Base-by-base conservation (phyloP, 2,797 vertebrate genomes). In the Trachops cirrhosus region DNA sequence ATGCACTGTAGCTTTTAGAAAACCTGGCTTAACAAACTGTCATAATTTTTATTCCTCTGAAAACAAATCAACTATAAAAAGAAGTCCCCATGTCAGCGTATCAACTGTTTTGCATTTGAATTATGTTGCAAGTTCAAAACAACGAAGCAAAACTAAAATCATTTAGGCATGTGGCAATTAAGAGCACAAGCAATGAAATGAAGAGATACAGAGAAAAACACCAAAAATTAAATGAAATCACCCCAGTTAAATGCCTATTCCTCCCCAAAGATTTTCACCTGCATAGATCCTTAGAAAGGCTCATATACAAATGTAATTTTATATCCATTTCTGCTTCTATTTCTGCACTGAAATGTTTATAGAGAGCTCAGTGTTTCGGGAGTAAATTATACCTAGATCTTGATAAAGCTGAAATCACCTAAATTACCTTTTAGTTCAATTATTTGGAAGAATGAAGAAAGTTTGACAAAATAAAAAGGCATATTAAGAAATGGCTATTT, bases 161-260 rank as follows among this genome's bases (percentile, higher is more conserved):
- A 98, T 95, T 97, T 97, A 96, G 96, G 97, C 97, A 94, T 96
- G 97, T 86, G 96, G 94, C 97, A 98, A 98, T 97, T 98, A 98
- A 97, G 93, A 97, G 46, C 10, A 91, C 50, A 94, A 93, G 79
- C 75, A 96, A 86, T 52, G 67, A 97, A 94, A 89, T 93, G 88
- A 93, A 86, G 48, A 96, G 73, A 97, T 94, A 94, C 97, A 90
- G 89, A 67, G n/a, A 80, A 98, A 97, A 98, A 73, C 95, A 57
- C 62, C 74, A 96, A 96, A n/a, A 93, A 92, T 96, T 80, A 93
- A 97, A 97, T 95, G 96, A 86, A 96, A 96, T 96, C 79, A 75
- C 22, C 71, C 67, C 89, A 80, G 89, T 96, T 92, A 97, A 97
- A 96, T 2, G 1, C 59, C 48, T 41, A 16, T 91, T 96, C 57